Percentiles rank a stretch among this genome's conserved stretches.
Conservation (phyloP, 2,113 vertebrate species). For the Chamaea fasciata region DNA sequence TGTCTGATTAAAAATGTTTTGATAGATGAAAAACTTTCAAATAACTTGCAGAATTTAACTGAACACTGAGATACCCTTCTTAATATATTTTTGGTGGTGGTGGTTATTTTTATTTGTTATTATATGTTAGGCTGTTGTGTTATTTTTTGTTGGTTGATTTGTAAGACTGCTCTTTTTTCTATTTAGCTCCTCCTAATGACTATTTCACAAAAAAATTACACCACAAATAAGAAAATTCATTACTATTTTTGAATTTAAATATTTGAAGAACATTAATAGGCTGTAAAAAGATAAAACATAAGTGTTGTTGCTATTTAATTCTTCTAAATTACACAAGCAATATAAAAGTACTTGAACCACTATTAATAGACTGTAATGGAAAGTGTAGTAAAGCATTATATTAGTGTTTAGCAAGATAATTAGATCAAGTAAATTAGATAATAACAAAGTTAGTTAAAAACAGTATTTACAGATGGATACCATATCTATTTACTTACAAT, state of each 20-base stretch:
- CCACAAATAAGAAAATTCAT: background rate
- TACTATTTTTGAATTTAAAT: constrained; percentile 1
- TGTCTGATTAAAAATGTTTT: background rate
- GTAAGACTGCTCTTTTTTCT: background rate
- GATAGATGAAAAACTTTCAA: background rate
- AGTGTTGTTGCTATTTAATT: background rate
- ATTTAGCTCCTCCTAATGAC: background rate
- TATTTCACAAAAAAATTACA: background rate
- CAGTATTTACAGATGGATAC: constrained; percentile 2
- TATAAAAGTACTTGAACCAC: constrained; percentile 14
- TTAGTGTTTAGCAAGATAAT: constrained; percentile 23
- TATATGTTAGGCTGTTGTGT: background rate
- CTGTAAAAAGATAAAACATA: background rate
- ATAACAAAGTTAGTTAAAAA: background rate
- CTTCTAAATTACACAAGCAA: constrained; percentile 26
- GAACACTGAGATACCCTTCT: background rate
- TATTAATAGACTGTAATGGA: constrained; percentile 28
- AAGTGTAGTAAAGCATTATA: constrained; percentile 13
- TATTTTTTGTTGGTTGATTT: background rate
- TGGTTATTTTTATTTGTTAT: background rate
- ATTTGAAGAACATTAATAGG: background rate
- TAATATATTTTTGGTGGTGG: background rate
- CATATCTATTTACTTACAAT: background rate
- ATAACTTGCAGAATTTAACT: background rate
- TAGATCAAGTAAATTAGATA: constrained; percentile 20